Percentiles rank a stretch among this genome's conserved stretches.
These are phyloP conservation scores for Caenorhabditis doughertyi DNA, from an alignment of 2,888 invertebrate genomes.

Conservation along the genomic window DNA sequence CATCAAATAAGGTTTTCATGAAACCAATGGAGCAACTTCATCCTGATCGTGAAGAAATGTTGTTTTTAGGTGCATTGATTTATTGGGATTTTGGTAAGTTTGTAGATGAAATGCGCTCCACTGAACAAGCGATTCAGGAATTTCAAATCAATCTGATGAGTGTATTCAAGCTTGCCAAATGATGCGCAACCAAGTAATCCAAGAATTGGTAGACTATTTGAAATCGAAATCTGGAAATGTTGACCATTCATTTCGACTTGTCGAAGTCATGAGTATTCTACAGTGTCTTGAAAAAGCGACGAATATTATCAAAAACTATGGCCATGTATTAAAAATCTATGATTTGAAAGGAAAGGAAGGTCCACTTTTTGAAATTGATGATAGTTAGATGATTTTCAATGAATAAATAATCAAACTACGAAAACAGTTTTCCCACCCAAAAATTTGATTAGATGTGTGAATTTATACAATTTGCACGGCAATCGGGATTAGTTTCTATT, in stretches of 20 bases:
- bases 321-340: background rate
- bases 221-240: background rate
- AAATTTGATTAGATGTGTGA: no score
- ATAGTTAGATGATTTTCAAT: background rate
- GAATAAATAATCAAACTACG: no score
- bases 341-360: conserved; percentile 14
- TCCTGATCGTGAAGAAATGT: background rate
- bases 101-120: background rate
- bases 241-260: background rate
- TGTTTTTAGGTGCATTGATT: background rate
- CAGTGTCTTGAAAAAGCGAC: background rate
- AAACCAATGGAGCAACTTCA: background rate
- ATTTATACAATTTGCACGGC: background rate
- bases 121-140: background rate
- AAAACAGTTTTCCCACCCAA: no score
- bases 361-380: background rate
- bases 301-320: background rate
- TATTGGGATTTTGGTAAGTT: conserved; percentile 8
- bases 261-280: conserved; percentile 1
- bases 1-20: background rate
- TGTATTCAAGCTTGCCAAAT: background rate
- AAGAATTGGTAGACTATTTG: background rate
- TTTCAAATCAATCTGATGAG: background rate
- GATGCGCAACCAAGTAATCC: background rate
- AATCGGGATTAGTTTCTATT: conserved; percentile 3